These are phyloP conservation scores for Baryphthengus martii DNA, from an alignment of 2,113 vertebrate genomes.

Conservation along the genomic window DNA sequence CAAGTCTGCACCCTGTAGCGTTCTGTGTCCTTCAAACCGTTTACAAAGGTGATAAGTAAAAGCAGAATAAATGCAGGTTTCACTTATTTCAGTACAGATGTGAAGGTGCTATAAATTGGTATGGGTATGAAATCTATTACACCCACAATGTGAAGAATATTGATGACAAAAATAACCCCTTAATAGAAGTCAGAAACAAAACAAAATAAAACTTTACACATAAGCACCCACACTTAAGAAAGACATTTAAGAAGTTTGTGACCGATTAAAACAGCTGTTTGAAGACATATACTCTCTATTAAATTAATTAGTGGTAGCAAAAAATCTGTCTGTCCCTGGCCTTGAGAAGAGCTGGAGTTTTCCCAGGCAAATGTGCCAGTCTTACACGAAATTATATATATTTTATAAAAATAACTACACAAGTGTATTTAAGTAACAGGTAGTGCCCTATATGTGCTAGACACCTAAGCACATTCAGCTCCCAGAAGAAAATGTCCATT, in stretches of 20 bases:
- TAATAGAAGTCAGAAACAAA: neutral
- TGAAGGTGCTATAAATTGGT: neutral
- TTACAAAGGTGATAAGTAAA: neutral
- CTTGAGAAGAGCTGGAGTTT: neutral
- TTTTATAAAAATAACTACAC: neutral
- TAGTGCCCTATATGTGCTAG: neutral
- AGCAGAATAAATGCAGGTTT: neutral
- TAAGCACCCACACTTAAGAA: neutral
- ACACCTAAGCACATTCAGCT: neutral
- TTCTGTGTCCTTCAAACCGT: neutral
- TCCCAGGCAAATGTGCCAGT: neutral
- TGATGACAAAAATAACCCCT: neutral
- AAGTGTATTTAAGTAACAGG: neutral
- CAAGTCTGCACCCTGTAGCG: neutral
- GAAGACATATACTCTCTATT: neutral
- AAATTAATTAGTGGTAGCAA: neutral
- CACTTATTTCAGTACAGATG: neutral
- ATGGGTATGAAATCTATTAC: neutral
- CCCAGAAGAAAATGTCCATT: neutral
- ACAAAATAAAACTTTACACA: neutral
- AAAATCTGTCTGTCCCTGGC: neutral
- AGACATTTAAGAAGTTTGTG: neutral
- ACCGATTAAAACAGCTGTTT: neutral
- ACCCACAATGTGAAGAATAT: neutral
- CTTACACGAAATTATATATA: neutral